Evolutionary conservation across 2,113 vertebrate genomes (phyloP), one percentile per base, ranked within the genome.

Genomic region (Pachycephala philippinensis): DNA sequence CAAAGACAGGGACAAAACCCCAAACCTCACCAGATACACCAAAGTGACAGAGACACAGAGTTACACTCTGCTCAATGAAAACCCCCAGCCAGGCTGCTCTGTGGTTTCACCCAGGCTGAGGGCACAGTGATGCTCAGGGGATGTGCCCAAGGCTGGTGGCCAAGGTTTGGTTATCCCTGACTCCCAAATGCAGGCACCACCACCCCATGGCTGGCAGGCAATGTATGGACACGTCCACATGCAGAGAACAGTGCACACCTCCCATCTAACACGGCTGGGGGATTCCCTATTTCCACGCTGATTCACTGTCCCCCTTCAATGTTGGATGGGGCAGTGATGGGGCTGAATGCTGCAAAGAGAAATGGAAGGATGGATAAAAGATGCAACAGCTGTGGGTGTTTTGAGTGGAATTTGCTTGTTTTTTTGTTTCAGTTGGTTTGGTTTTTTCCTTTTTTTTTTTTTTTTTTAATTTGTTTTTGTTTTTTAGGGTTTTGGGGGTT

Each of bases 141-240:
- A 37, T 0, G 2, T 40, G 47, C 52, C 65, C 28, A 22, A 5
- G 33, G 19, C 82, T 47, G 89, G 45, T 16, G 72, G 61, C 63
- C 4, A 15, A 54, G 30, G 16, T 52, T 56, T 60, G 80, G 21
- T 21, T 37, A 39, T 27, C 49, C 82, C 53, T 6, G 1, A 8
- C 33, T 13, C 75, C 9, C 16, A 60, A 76, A 35, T 2, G 15
- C 37, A 19, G 19, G 40, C 44, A 40, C 28, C 26, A 53, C 27
- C n/a, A 40, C 11, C 1, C 4, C 4, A 3, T 15, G 60, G 44
- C 64, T 6, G 2, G 14, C 33, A 49, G 45, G 37, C 4, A 14
- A 13, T 0, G 1, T 0, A 11, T 7, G 40, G 39, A 20, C 27
- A 26, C 0, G 0, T 4, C 64, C 52, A 20, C 5, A 2, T 0